Percentiles rank a stretch among this genome's conserved stretches.
Conservation (phyloP, 2,888 invertebrate species). For the Theretra japonica region DNA sequence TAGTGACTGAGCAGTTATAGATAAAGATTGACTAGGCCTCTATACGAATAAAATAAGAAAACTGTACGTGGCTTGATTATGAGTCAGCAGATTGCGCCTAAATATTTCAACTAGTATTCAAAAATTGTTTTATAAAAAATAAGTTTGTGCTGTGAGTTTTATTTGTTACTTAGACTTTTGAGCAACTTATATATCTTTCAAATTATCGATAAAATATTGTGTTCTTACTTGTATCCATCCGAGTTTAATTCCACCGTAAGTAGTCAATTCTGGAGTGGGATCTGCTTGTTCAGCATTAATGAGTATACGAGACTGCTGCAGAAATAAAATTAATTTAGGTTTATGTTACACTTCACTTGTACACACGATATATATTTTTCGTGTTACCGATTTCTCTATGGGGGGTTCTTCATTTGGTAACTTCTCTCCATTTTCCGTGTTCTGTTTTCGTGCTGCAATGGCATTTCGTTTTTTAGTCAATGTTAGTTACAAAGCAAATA, state of each 20-base stretch:
- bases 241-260: constrained; percentile 86
- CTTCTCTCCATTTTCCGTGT: constrained; percentile 28
- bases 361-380: background rate
- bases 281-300: constrained; percentile 28
- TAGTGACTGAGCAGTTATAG: no score
- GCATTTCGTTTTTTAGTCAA: background rate
- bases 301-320: background rate
- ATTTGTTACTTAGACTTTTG: no score
- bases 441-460: constrained; percentile 23
- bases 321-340: no score
- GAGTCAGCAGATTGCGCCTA: no score
- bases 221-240: constrained; percentile 90
- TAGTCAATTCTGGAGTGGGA: constrained; percentile 56
- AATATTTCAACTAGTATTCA: no score
- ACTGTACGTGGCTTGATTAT: no score
- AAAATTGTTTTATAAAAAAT: no score
- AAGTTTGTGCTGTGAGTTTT: no score
- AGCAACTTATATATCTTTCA: background rate
- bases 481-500: background rate
- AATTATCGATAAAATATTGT: background rate
- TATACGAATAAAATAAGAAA: no score
- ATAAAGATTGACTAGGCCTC: no score
- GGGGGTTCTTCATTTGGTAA: constrained; percentile 16
- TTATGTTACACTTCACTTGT: background rate
- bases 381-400: constrained; percentile 27